Evolutionary conservation across 2,113 vertebrate species (phyloP), one percentile per base, ranked within the genome.

Genomic region (Acrocephalus arundinaceus): DNA sequence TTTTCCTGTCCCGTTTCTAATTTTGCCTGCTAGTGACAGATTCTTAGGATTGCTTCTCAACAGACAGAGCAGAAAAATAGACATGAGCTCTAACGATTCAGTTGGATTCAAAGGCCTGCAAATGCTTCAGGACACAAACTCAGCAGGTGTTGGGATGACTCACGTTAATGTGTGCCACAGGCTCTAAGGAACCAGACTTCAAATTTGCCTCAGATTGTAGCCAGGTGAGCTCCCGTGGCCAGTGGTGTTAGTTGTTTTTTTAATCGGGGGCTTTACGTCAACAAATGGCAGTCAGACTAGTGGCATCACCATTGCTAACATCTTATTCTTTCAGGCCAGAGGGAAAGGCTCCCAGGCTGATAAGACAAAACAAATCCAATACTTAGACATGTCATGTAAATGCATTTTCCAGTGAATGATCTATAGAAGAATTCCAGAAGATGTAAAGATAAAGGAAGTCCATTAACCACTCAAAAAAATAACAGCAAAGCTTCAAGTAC

Each of bases 11-110:
- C 19, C 6, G 4, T 79, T 93, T 93, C 94, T 94, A 66, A 87
- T 96, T 96, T 91, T 87, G 41, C 37, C 41, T 66, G 5, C 75
- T 73, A 71, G 88, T 90, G 92, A 76, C 67, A 93, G 63, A 94
- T 94, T 93, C 85, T 87, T 95, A 79, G 74, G 37, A 83, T 91
- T 75, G 43, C 87, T 85, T 91, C 90, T 90, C 87, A 91, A 39
- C 24, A 3, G 78, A 35, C 45, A 86, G 84, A 68, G 67, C 5
- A 6, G 39, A 55, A 93, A 94, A 93, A 79, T 7, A 94, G 81
- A 76, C 35, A 46, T 1, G 4, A 90, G 30, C 51, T 93, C 39
- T 62, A 41, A 90, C 74, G 35, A 33, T 48, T 43, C 33, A 4
- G 20, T 31, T 72, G 74, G 61, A 14, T 83, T 83, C 7, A 3